phyloP scores from a whole-genome alignment of 1,140 invertebrate genomes.

The Mactra quadrangularis region DNA sequence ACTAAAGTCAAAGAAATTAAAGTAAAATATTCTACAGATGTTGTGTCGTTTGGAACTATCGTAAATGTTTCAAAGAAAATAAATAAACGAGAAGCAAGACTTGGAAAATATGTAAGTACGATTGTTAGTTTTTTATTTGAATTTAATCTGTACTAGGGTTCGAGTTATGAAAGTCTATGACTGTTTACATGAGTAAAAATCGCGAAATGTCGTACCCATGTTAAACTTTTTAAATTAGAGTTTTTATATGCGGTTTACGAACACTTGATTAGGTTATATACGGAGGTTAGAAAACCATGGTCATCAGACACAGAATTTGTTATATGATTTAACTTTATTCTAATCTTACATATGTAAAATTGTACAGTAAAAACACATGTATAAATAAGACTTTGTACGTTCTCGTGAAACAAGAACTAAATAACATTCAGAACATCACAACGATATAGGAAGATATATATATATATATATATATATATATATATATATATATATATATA shows the following conservation, averaged over 20 bases:
- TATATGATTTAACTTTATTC: too few relatives aligned
- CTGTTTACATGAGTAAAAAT: neutral
- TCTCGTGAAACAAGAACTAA: too few relatives aligned
- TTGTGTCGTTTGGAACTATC: slow-evolving; percentile 7
- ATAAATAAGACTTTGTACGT: too few relatives aligned
- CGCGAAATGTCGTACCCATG: neutral
- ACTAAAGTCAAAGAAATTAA: too few relatives aligned
- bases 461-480: too few relatives aligned
- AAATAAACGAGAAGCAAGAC: neutral
- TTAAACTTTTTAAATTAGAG: neutral
- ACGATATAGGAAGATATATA: too few relatives aligned
- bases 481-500: too few relatives aligned
- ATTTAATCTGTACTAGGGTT: too few relatives aligned
- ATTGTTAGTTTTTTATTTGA: too few relatives aligned
- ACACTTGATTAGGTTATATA: neutral
- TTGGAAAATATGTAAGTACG: slow-evolving; percentile 24
- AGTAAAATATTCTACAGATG: neutral
- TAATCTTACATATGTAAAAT: too few relatives aligned
- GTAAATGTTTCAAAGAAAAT: slow-evolving; percentile 11
- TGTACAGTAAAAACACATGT: too few relatives aligned
- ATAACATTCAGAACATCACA: too few relatives aligned
- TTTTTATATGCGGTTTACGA: neutral
- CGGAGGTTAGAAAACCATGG: neutral
- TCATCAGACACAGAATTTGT: neutral
- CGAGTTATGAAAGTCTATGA: neutral